Evolutionary conservation across 2,888 invertebrate species (phyloP).

Genomic region (Thymelicus lineola): DNA sequence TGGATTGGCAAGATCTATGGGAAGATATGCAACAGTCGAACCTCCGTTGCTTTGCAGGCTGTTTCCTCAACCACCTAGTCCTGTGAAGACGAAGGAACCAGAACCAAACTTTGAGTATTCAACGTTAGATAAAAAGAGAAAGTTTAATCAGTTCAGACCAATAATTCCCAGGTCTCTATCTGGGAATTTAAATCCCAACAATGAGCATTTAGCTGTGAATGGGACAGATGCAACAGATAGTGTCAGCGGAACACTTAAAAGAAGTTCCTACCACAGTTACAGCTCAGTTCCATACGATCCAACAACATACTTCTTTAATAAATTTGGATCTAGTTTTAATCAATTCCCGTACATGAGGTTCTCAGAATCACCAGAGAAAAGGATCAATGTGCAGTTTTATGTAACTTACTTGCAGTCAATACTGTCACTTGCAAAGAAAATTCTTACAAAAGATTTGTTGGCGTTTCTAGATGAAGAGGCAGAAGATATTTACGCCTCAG

Average conservation of each 20-base stretch:
- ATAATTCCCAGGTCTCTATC: conserved; percentile 97
- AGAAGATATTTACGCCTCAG: conserved; percentile 90
- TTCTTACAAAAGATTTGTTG: conserved; percentile 93
- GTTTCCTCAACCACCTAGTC: conserved; percentile 92
- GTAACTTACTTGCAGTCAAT: conserved; percentile 93
- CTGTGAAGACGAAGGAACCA: conserved; percentile 76
- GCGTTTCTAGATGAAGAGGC: conserved; percentile 93
- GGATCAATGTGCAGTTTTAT: conserved; percentile 87
- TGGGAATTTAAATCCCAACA: conserved; percentile 90
- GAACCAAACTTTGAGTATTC: conserved; percentile 74
- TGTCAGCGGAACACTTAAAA: conserved; percentile 65
- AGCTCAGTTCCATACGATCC: conserved; percentile 91
- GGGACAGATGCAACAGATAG: conserved; percentile 69
- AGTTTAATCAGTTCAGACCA: conserved; percentile 91
- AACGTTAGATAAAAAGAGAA: conserved; percentile 86
- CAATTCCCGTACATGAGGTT: conserved; percentile 94
- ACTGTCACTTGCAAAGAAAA: conserved; percentile 91
- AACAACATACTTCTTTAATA: conserved; percentile 94
- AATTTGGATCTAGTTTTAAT: conserved; percentile 97
- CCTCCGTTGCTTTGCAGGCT: conserved; percentile 93
- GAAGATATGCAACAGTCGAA: conserved; percentile 92
- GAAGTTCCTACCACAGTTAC: conserved; percentile 83
- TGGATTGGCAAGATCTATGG: conserved; percentile 95
- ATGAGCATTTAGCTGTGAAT: conserved; percentile 75
- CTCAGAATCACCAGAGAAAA: conserved; percentile 89